Percentiles rank a stretch among this genome's conserved stretches.
Conservation (phyloP, 1,140 invertebrate genomes). For the Drosophila asahinai region DNA sequence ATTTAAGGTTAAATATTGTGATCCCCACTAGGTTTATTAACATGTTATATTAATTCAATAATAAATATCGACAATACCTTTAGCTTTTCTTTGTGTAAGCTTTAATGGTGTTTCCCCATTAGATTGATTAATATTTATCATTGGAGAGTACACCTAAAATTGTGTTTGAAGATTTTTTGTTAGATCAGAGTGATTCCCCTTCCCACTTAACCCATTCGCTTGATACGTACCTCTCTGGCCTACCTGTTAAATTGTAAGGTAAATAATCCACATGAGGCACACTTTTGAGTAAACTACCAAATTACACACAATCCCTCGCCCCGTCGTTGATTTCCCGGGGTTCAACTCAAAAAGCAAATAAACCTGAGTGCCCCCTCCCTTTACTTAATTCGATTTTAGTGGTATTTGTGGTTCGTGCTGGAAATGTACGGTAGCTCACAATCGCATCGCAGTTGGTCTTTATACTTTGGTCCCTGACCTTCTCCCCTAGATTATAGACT, state of each 20-base stretch:
- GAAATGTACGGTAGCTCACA: constrained; percentile 5
- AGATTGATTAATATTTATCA: constrained; percentile 27
- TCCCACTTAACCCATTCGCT: background rate
- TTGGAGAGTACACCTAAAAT: constrained; percentile 6
- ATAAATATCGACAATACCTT: background rate
- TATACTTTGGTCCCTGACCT: constrained; percentile 9
- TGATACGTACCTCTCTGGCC: constrained; percentile 34
- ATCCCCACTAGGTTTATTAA: background rate
- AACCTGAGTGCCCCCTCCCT: constrained; percentile 50
- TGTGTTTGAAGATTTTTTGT: background rate
- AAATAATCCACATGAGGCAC: constrained; percentile 67
- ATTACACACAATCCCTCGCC: constrained; percentile 50
- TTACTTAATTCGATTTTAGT: constrained; percentile 50
- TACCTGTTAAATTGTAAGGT: constrained; percentile 74
- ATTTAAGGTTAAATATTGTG: background rate
- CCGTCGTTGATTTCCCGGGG: constrained; percentile 10
- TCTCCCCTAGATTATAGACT: background rate
- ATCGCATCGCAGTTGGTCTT: background rate
- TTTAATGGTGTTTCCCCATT: background rate
- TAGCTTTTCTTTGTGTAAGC: background rate
- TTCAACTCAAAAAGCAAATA: constrained; percentile 60
- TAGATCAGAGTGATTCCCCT: constrained; percentile 13
- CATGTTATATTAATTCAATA: background rate
- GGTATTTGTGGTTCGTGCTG: constrained; percentile 42
- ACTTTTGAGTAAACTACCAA: constrained; percentile 66